These are phyloP conservation scores for Mobula birostris DNA, from an alignment of 2,113 vertebrate genomes.

Conservation along the genomic window DNA sequence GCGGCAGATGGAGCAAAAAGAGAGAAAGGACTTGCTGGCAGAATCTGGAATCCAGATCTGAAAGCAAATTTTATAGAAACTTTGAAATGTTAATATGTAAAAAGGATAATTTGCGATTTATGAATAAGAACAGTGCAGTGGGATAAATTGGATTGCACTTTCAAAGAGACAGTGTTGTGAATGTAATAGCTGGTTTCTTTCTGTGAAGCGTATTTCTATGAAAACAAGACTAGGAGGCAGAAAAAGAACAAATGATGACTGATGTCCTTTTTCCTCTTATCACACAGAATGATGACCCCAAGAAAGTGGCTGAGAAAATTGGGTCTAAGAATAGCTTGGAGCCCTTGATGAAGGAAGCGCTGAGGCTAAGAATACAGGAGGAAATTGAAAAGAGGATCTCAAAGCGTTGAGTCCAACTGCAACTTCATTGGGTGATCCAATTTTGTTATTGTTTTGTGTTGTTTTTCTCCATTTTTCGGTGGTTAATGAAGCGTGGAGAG, in stretches of 20 bases:
- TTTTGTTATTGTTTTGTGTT: neutral
- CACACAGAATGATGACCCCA: constrained; percentile 75
- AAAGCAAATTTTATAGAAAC: too few relatives aligned
- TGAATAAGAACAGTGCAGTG: neutral
- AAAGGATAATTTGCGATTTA: neutral
- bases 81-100: neutral
- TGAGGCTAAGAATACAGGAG: constrained; percentile 63
- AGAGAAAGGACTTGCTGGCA: neutral
- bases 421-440: neutral
- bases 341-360: constrained; percentile 64
- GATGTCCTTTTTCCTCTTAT: neutral
- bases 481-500: neutral
- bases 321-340: constrained; percentile 69
- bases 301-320: constrained; percentile 66
- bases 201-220: neutral
- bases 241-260: neutral
- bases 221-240: constrained; percentile 4
- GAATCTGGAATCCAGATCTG: neutral
- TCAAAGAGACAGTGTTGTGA: neutral
- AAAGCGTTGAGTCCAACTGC: constrained; percentile 54
- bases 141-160: neutral
- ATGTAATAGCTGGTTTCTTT: too few relatives aligned
- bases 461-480: neutral
- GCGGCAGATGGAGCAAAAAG: too few relatives aligned
- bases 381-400: constrained; percentile 74